Conservation (phyloP, 2,888 invertebrate genomes). For the Hypolimnas misippus region DNA sequence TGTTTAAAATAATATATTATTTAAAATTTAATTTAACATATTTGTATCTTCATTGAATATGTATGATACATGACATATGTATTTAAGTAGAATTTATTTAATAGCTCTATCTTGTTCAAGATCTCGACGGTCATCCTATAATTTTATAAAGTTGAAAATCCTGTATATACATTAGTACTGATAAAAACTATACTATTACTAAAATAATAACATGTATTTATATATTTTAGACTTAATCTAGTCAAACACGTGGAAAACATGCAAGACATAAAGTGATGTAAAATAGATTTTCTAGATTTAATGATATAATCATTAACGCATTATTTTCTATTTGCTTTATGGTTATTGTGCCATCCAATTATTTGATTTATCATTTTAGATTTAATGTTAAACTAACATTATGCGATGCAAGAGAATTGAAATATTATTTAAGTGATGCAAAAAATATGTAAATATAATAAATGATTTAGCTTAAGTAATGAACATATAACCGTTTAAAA, state of each 20-base stretch:
- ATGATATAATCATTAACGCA: constrained; percentile 38
- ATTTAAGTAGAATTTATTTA: too few relatives aligned
- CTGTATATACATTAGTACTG: not conserved
- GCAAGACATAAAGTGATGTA: constrained; percentile 79
- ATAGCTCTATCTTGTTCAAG: too few relatives aligned
- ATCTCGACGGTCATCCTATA: too few relatives aligned
- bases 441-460: constrained; percentile 42
- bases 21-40: too few relatives aligned
- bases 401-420: constrained; percentile 84
- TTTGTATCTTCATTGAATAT: too few relatives aligned
- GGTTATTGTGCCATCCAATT: constrained; percentile 73
- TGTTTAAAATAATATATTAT: too few relatives aligned
- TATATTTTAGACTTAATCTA: constrained; percentile 23
- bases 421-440: constrained; percentile 72
- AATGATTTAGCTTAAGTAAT: constrained; percentile 21
- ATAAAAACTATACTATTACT: constrained; percentile 1
- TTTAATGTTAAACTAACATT: constrained; percentile 63
- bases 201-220: not conserved
- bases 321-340: constrained; percentile 26
- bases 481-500: not conserved
- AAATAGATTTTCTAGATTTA: constrained; percentile 57
- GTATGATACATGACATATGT: too few relatives aligned
- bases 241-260: constrained; percentile 51
- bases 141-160: not conserved
- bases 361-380: constrained; percentile 64